phyloP scores from a whole-genome alignment of 2,888 invertebrate genomes.

The Drosophila subquinaria region DNA sequence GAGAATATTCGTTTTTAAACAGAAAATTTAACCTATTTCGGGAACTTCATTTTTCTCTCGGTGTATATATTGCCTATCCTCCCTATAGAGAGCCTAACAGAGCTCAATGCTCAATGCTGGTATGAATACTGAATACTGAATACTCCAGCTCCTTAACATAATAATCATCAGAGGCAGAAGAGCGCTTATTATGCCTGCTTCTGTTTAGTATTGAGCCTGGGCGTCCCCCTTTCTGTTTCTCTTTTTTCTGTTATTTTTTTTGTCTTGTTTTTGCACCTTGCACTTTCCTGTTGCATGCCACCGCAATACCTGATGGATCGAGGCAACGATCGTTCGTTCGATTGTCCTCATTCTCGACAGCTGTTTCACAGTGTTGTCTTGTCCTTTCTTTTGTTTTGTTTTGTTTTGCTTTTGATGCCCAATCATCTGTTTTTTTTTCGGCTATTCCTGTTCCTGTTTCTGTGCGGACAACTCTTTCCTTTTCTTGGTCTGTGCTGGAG shows the following conservation, averaged over 20 bases:
- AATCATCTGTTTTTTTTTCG: slow-evolving; percentile 60
- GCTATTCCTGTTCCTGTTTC: slow-evolving; percentile 20
- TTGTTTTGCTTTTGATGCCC: slow-evolving; percentile 46
- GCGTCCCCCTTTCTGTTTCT: slow-evolving; percentile 28
- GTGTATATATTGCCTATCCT: slow-evolving; percentile 6
- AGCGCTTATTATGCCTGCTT: slow-evolving; percentile 72
- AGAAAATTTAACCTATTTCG: too few relatives aligned
- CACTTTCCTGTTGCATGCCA: slow-evolving; percentile 59
- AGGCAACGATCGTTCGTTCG: slow-evolving; percentile 35
- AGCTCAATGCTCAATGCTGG: slow-evolving; percentile 11
- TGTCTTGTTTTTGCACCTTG: slow-evolving; percentile 69
- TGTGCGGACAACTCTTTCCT: slow-evolving; percentile 45
- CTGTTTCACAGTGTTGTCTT: slow-evolving; percentile 65
- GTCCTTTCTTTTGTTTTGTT: slow-evolving; percentile 49
- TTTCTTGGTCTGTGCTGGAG: slow-evolving; percentile 1
- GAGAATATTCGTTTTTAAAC: too few relatives aligned
- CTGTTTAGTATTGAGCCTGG: slow-evolving; percentile 66
- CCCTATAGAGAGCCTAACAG: slow-evolving; percentile 2
- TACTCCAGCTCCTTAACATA: slow-evolving; percentile 46
- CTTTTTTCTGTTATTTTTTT: slow-evolving; percentile 22
- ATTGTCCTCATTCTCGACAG: slow-evolving; percentile 66
- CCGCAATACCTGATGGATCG: slow-evolving; percentile 25
- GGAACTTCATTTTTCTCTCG: too few relatives aligned
- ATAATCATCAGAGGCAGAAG: slow-evolving; percentile 56
- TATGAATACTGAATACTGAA: slow-evolving; percentile 12